These are phyloP conservation scores for Falco cherrug DNA, from an alignment of 2,797 vertebrate genomes.

Conservation along the genomic window DNA sequence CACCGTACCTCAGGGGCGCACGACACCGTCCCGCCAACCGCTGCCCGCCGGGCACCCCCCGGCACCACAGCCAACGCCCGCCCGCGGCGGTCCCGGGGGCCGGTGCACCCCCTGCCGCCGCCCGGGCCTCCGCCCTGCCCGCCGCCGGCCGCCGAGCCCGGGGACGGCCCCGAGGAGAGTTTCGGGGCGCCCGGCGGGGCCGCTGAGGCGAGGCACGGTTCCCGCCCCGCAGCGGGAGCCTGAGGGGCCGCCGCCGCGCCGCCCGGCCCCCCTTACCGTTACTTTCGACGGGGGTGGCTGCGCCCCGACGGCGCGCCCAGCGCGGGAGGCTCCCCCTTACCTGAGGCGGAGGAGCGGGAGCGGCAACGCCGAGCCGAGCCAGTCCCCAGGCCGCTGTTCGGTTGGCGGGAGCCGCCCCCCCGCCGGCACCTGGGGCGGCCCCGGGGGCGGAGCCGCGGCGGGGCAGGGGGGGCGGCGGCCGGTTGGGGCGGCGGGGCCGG, in stretches of 20 bases:
- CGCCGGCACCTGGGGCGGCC: slow-evolving; percentile 31
- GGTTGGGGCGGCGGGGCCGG: not conserved
- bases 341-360: not conserved
- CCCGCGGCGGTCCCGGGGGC: not conserved
- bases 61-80: not conserved
- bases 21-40: not conserved
- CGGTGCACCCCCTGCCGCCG: not conserved
- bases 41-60: not conserved
- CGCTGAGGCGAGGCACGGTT: not conserved
- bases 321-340: not conserved
- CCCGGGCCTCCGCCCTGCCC: not conserved
- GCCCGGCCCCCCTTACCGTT: not conserved
- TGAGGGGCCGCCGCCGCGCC: not conserved
- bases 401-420: slow-evolving; percentile 36
- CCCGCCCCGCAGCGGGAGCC: not conserved
- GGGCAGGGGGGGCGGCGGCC: not conserved
- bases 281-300: not conserved
- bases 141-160: not conserved
- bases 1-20: not conserved
- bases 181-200: not conserved
- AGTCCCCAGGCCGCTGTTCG: not conserved
- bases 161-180: not conserved
- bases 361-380: too few species aligned
- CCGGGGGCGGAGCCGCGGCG: slow-evolving; percentile 23
- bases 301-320: not conserved